Percentiles rank a stretch among this genome's conserved stretches.
phyloP scores from a whole-genome alignment of 2,888 invertebrate genomes.

The Idaea aversata region DNA sequence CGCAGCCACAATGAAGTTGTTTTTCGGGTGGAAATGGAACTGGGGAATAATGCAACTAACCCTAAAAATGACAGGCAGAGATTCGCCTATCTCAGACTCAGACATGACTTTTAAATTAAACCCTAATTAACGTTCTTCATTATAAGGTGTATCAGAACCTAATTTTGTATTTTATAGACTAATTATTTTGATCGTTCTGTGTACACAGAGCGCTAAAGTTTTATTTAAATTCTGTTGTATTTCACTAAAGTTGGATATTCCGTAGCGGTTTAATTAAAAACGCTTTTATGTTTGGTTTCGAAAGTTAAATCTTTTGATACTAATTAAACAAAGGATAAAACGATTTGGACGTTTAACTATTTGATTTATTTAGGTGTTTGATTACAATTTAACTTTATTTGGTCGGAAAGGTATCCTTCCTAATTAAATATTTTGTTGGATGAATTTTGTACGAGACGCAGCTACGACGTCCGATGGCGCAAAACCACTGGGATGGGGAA shows the following conservation, averaged over 20 bases:
- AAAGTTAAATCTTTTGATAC: constrained; percentile 8
- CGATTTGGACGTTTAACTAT: neutral
- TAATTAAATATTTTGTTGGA: no score
- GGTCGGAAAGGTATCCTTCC: neutral
- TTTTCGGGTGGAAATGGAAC: no score
- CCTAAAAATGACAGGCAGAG: no score
- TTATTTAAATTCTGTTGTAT: neutral
- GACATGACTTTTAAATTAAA: no score
- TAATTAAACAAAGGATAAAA: constrained; percentile 1
- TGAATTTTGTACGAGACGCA: no score
- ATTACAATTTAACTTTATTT: neutral
- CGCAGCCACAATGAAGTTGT: no score
- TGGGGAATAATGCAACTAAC: no score
- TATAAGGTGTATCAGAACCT: neutral
- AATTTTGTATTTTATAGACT: neutral
- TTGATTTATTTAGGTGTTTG: neutral
- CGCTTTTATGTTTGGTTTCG: constrained; percentile 1
- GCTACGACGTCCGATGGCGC: no score
- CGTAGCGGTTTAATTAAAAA: constrained; percentile 1
- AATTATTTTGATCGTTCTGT: neutral
- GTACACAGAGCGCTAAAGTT: neutral
- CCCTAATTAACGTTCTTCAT: neutral
- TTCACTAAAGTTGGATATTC: neutral
- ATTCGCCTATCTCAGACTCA: no score
- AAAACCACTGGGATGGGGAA: no score